These are phyloP conservation scores for Megalonaias nervosa DNA, from an alignment of 1,140 invertebrate genomes.

Conservation along the genomic window DNA sequence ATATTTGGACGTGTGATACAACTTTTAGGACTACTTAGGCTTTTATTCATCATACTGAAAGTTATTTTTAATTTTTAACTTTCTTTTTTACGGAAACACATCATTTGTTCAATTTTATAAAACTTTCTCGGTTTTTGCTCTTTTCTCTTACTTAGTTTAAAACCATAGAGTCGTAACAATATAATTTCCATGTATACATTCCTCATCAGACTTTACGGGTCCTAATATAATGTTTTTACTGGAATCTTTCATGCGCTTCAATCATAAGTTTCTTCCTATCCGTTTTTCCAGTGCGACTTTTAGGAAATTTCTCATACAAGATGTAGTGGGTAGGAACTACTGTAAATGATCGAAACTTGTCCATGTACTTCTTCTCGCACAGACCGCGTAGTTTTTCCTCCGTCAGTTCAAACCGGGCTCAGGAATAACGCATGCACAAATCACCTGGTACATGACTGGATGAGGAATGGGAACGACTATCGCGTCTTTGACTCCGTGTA, in stretches of 20 bases:
- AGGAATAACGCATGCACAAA: constrained; percentile 18
- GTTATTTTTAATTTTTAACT: no score
- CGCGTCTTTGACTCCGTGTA: constrained; percentile 11
- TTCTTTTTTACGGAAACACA: no score
- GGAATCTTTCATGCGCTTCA: not conserved
- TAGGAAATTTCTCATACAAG: constrained; percentile 10
- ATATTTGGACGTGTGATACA: no score
- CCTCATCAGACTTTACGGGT: no score
- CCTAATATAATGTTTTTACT: no score
- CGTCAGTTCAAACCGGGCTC: not conserved
- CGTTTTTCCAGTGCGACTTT: constrained; percentile 11
- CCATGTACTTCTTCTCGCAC: constrained; percentile 4
- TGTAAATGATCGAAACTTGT: constrained; percentile 16
- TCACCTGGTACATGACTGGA: constrained; percentile 5
- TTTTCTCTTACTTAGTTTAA: no score
- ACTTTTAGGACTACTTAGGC: no score
- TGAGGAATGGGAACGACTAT: constrained; percentile 34
- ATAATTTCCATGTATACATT: no score
- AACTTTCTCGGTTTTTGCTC: no score
- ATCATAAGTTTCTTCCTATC: constrained; percentile 3
- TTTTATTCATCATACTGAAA: no score
- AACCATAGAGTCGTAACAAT: no score
- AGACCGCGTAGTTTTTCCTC: constrained; percentile 2
- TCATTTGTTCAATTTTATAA: no score
- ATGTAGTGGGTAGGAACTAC: constrained; percentile 12